A percentile compares a stretch with the other conserved stretches of the same genome.
These are phyloP conservation scores for Oasisia sp. DNA, from an alignment of 2,888 invertebrate species.

Conservation along the genomic window DNA sequence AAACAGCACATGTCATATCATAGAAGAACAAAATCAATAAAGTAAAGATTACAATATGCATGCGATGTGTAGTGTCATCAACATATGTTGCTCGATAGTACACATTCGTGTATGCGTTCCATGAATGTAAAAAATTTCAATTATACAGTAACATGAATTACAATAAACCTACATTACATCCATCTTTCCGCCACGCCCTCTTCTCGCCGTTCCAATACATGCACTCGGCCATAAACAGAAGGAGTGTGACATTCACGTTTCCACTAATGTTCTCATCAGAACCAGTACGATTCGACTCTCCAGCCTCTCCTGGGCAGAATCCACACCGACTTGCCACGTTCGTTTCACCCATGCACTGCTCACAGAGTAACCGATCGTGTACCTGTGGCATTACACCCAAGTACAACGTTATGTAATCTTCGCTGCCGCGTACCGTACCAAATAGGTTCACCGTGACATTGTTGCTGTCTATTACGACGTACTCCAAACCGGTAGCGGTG, in stretches of 20 bases:
- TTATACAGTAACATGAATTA: background rate
- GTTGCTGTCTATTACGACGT: background rate
- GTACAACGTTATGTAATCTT: background rate
- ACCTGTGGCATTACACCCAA: background rate
- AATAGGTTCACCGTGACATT: background rate
- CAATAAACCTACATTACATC: background rate
- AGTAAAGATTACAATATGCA: no score
- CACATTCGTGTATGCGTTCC: no score
- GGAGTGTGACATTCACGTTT: background rate
- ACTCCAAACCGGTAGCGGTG: background rate
- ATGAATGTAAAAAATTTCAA: no score
- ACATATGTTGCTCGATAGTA: no score
- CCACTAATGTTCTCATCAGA: background rate
- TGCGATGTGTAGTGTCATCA: no score
- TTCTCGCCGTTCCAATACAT: background rate
- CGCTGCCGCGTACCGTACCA: background rate
- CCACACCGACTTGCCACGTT: background rate
- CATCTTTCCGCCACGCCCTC: background rate
- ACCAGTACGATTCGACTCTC: no score
- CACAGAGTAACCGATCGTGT: background rate
- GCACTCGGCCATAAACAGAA: background rate
- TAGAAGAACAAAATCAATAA: no score
- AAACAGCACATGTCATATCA: no score
- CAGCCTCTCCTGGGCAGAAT: background rate
- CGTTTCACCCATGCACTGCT: background rate